phyloP scores from a whole-genome alignment of 2,113 vertebrate genomes.

The Pipa parva region DNA sequence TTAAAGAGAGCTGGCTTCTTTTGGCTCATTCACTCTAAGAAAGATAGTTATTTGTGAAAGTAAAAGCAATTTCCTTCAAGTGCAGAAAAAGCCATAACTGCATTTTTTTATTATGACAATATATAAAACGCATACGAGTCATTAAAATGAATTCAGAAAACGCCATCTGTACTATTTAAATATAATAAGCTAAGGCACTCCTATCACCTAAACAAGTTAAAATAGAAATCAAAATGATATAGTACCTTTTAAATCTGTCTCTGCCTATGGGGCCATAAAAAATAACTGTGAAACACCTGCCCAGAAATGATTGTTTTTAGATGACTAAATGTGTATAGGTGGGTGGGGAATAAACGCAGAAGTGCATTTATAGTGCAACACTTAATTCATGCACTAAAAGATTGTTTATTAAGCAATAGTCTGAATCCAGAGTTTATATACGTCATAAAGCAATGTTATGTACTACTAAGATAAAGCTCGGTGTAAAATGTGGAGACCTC shows the following conservation, averaged over 20 bases:
- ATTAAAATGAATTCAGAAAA: neutral
- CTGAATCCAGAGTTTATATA: constrained; percentile 16
- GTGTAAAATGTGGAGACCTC: too few species aligned
- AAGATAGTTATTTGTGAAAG: too few species aligned
- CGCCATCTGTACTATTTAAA: constrained; percentile 20
- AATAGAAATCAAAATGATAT: constrained; percentile 22
- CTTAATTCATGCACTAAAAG: constrained; percentile 15
- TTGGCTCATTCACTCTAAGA: too few species aligned
- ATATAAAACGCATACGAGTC: neutral
- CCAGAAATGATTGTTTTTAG: neutral
- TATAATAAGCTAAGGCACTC: neutral
- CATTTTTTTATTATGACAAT: neutral
- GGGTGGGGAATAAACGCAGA: constrained; percentile 30
- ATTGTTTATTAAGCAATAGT: constrained; percentile 3
- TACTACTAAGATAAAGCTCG: too few species aligned
- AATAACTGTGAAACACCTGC: constrained; percentile 4
- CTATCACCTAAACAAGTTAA: constrained; percentile 9
- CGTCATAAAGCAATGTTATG: constrained; percentile 10
- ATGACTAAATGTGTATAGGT: constrained; percentile 12
- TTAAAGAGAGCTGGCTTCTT: too few species aligned
- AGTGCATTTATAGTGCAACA: neutral
- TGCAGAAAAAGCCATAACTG: too few species aligned
- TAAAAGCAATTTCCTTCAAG: too few species aligned
- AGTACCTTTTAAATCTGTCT: constrained; percentile 3
- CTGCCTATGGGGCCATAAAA: constrained; percentile 19